Conservation (phyloP, 2,888 invertebrate genomes). For the Heliconius hortense region DNA sequence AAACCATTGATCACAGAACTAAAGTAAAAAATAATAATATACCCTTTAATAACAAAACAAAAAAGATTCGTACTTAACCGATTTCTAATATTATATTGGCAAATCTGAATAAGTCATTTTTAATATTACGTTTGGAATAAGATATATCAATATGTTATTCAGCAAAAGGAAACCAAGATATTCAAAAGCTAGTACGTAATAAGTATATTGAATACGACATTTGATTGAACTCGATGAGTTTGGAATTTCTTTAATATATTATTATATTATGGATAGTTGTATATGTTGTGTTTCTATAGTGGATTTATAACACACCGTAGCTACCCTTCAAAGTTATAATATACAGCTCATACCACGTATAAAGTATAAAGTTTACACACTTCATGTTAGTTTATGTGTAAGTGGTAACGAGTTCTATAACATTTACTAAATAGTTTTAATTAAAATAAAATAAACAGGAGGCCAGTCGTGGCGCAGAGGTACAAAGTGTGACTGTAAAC, state of each 20-base stretch:
- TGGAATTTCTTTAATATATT: background rate
- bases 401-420: no score
- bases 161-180: conserved; percentile 6
- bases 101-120: conserved; percentile 14
- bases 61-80: conserved; percentile 1
- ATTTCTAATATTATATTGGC: background rate
- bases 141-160: conserved; percentile 4
- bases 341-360: no score
- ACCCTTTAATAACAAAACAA: background rate
- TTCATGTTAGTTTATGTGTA: no score
- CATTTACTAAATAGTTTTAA: no score
- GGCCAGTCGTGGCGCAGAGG: no score
- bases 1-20: background rate
- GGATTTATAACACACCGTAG: no score
- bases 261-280: no score
- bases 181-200: conserved; percentile 5
- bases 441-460: no score
- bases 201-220: background rate
- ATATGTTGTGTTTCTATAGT: no score
- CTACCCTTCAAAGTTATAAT: no score
- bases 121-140: conserved; percentile 9
- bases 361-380: no score
- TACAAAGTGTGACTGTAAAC: no score
- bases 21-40: background rate
- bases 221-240: background rate